phyloP scores from a whole-genome alignment of 2,797 vertebrate genomes.

The Buphagus erythrorhynchus region DNA sequence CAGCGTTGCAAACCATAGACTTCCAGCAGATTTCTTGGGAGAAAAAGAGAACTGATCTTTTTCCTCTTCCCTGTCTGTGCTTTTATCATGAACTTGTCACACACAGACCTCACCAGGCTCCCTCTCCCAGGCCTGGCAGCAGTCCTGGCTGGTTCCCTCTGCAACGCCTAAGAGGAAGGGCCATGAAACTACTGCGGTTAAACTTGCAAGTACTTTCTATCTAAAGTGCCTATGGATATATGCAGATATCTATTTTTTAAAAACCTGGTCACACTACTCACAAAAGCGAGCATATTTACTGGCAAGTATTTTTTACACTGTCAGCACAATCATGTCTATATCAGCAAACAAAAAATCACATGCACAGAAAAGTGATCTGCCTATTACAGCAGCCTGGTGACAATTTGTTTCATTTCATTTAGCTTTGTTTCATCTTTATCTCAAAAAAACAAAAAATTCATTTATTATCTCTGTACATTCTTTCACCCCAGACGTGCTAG shows the following conservation, averaged over 20 bases:
- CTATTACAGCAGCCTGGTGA: neutral
- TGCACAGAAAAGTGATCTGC: neutral
- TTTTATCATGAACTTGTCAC: neutral
- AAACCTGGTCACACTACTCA: neutral
- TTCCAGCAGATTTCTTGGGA: neutral
- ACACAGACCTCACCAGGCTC: neutral
- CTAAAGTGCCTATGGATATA: neutral
- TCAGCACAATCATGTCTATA: neutral
- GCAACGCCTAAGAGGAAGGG: neutral
- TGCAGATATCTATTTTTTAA: neutral
- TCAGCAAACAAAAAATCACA: neutral
- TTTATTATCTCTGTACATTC: neutral
- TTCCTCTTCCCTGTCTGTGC: neutral
- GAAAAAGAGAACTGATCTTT: neutral
- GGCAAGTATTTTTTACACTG: neutral
- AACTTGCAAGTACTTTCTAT: neutral
- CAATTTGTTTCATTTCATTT: neutral
- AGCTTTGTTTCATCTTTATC: neutral
- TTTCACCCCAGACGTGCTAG: neutral
- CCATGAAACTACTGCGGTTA: neutral
- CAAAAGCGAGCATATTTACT: neutral
- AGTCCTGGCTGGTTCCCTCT: neutral
- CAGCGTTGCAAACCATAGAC: neutral
- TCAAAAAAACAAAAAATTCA: neutral
- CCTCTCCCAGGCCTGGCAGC: neutral